Conservation (phyloP, 2,888 invertebrate genomes). For the Volucella zonaria region DNA sequence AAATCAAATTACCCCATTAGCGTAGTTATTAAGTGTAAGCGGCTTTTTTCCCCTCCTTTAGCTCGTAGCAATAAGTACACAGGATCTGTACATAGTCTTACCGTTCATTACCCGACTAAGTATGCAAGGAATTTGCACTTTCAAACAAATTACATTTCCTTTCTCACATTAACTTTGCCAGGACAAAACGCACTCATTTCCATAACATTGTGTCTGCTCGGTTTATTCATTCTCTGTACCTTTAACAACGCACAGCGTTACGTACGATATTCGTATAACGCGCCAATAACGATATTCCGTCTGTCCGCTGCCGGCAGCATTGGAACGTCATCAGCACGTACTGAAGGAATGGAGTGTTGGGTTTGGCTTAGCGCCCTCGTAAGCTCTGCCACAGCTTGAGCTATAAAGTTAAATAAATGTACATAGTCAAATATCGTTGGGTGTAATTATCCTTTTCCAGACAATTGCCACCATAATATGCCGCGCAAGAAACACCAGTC, state of each 20-base stretch:
- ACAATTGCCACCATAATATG: slow-evolving; percentile 57
- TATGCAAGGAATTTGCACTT: slow-evolving; percentile 61
- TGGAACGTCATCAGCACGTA: slow-evolving; percentile 61
- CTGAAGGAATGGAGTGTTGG: not conserved
- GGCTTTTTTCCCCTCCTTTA: not conserved
- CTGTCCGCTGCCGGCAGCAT: slow-evolving; percentile 30
- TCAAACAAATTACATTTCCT: slow-evolving; percentile 47
- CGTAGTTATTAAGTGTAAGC: slow-evolving; percentile 27
- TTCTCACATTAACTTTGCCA: slow-evolving; percentile 32
- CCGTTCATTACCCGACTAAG: slow-evolving; percentile 45
- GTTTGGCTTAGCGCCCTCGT: not conserved
- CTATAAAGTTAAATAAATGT: slow-evolving; percentile 45
- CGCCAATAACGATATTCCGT: slow-evolving; percentile 5
- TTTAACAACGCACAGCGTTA: slow-evolving; percentile 1
- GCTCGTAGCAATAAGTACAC: not conserved
- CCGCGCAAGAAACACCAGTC: slow-evolving; percentile 4
- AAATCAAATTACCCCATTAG: slow-evolving; percentile 59
- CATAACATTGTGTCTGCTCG: not conserved
- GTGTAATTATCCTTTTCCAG: slow-evolving; percentile 65
- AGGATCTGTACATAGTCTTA: not conserved
- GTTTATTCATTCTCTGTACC: not conserved
- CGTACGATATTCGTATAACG: not conserved
- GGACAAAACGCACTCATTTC: slow-evolving; percentile 38
- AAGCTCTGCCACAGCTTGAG: not conserved
- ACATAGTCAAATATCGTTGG: slow-evolving; percentile 17